Conservation (phyloP, 2,888 invertebrate genomes). For the Unio delphinus region DNA sequence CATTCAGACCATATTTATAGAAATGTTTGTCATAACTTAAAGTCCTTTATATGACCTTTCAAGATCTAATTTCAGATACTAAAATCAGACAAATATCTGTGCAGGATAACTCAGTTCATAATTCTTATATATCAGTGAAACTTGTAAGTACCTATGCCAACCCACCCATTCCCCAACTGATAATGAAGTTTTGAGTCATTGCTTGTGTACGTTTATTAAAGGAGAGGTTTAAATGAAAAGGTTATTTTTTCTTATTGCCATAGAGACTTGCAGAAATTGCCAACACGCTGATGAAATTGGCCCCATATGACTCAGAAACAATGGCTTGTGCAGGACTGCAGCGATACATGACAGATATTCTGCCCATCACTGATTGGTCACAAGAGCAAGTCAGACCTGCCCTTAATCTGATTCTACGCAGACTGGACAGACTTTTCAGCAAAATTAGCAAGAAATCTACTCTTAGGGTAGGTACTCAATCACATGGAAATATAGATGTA, state of each 20-base stretch:
- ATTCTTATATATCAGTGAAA: no score
- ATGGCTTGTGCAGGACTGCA: conserved; percentile 96
- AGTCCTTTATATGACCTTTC: no score
- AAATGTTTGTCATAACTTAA: no score
- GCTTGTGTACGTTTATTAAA: no score
- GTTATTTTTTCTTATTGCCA: conserved; percentile 16
- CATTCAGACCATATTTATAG: no score
- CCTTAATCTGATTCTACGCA: conserved; percentile 88
- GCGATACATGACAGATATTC: conserved; percentile 77
- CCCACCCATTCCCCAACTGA: no score
- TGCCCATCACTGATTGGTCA: conserved; percentile 97
- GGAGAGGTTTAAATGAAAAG: not conserved
- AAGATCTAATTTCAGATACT: no score
- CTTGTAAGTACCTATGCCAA: no score
- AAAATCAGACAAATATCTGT: no score
- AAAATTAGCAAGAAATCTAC: conserved; percentile 97
- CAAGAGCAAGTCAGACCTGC: conserved; percentile 93
- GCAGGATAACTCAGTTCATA: no score
- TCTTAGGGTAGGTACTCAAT: conserved; percentile 57
- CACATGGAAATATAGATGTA: no score
- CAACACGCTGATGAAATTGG: conserved; percentile 95
- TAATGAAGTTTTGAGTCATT: no score
- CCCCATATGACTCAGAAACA: conserved; percentile 97
- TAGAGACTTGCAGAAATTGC: conserved; percentile 95
- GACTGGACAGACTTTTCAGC: conserved; percentile 95